Conservation (phyloP, 2,888 invertebrate species). For the Macropis europaea region DNA sequence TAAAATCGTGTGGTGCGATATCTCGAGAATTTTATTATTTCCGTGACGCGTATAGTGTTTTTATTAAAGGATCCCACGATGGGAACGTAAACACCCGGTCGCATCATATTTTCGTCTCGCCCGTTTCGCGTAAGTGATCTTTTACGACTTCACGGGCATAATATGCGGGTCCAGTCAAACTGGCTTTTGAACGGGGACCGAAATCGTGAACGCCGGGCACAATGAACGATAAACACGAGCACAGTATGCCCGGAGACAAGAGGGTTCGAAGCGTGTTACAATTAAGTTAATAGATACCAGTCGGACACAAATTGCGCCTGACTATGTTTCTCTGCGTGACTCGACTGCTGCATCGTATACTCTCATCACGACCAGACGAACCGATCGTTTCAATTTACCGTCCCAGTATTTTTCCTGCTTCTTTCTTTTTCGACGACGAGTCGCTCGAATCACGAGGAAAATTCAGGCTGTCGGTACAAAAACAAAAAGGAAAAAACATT, state of each 20-base stretch:
- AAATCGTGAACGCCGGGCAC: constrained; percentile 44
- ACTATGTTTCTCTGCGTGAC: constrained; percentile 33
- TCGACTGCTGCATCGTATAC: constrained; percentile 12
- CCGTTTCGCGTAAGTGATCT: constrained; percentile 41
- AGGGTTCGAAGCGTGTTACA: constrained; percentile 63
- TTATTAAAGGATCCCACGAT: constrained; percentile 15
- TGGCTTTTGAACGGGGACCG: constrained; percentile 46
- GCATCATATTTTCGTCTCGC: constrained; percentile 1
- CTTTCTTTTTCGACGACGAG: not conserved
- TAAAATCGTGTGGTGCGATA: no score
- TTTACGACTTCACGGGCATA: constrained; percentile 54
- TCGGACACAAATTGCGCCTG: constrained; percentile 72
- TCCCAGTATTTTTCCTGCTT: not conserved
- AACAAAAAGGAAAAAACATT: not conserved
- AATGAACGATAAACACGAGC: constrained; percentile 49
- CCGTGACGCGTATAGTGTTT: not conserved
- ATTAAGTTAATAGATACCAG: constrained; percentile 78
- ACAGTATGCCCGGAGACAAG: constrained; percentile 36
- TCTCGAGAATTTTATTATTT: not conserved
- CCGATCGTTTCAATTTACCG: not conserved
- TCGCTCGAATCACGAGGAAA: no score
- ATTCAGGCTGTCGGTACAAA: not conserved
- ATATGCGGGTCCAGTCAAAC: constrained; percentile 56
- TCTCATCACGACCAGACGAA: not conserved
- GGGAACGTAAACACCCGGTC: constrained; percentile 20